Evolutionary conservation across 2,797 vertebrate genomes (phyloP).

Genomic region (Hapalemur alaotrensis): DNA sequence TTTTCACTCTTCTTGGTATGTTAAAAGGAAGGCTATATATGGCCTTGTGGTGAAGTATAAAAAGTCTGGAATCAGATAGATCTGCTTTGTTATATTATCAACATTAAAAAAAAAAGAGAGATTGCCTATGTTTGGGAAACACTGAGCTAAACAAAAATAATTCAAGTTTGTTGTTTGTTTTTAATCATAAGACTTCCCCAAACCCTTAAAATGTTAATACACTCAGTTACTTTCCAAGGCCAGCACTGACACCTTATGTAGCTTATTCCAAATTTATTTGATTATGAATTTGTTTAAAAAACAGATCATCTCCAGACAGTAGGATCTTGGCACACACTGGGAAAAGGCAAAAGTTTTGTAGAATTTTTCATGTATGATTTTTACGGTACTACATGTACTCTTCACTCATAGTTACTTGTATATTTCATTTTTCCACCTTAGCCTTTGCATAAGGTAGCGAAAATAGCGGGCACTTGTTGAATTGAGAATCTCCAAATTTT

Average conservation of each 20-base stretch:
- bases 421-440: background rate
- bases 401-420: background rate
- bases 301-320: background rate
- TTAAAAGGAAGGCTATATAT: background rate
- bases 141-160: conserved; percentile 4
- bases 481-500: background rate
- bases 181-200: conserved; percentile 24
- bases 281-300: background rate
- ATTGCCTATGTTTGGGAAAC: background rate
- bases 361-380: background rate
- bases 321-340: background rate
- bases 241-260: background rate
- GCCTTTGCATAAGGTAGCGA: background rate
- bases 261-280: background rate
- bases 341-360: background rate
- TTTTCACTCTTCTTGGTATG: background rate
- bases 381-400: background rate
- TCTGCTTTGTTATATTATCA: background rate
- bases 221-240: background rate
- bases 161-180: background rate
- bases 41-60: background rate
- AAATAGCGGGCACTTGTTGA: background rate
- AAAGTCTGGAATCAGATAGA: background rate
- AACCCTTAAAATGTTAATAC: background rate
- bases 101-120: background rate